These are phyloP conservation scores for Tipula vernalis DNA, from an alignment of 2,888 invertebrate genomes.

Conservation along the genomic window DNA sequence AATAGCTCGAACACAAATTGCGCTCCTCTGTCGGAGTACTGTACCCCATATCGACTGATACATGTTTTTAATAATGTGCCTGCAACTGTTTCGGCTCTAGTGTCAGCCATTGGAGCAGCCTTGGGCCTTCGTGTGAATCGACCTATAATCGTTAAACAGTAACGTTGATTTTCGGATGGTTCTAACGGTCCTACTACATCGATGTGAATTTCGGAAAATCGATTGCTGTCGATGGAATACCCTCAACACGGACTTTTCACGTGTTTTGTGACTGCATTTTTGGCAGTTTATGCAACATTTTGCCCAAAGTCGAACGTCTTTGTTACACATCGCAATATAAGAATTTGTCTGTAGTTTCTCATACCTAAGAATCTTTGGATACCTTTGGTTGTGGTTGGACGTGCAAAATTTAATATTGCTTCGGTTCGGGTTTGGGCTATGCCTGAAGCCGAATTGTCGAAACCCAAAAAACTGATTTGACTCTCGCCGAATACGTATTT, in stretches of 20 bases:
- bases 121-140: neutral
- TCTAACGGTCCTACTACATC: too few relatives aligned
- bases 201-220: neutral
- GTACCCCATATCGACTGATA: neutral
- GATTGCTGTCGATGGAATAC: neutral
- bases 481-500: neutral
- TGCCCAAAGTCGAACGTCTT: neutral
- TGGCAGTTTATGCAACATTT: neutral
- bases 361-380: neutral
- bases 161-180: too few relatives aligned
- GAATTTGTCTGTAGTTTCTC: neutral
- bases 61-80: neutral
- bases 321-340: neutral
- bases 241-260: neutral
- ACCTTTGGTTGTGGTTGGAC: too few relatives aligned
- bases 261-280: neutral
- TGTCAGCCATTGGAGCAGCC: neutral
- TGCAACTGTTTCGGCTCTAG: too few relatives aligned
- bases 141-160: too few relatives aligned
- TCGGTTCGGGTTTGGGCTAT: neutral
- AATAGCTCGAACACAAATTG: neutral
- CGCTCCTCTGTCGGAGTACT: neutral
- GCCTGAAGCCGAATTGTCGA: neutral
- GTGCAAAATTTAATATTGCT: too few relatives aligned
- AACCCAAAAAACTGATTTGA: neutral